Percentiles rank a stretch among this genome's conserved stretches.
phyloP scores from a whole-genome alignment of 2,888 invertebrate species.

The Eristalinus aeneus region DNA sequence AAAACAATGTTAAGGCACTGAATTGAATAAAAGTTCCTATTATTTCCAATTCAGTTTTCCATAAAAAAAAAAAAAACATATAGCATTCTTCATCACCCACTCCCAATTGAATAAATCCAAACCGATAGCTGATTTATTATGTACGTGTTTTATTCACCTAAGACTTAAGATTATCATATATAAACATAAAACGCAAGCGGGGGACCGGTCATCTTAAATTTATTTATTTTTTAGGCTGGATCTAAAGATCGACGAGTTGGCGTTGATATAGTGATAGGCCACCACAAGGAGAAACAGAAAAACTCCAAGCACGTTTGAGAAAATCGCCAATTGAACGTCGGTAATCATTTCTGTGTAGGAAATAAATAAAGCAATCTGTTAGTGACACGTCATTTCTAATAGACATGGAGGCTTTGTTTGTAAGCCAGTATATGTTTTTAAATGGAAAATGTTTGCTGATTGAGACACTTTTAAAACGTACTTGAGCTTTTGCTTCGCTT shows the following conservation, averaged over 20 bases:
- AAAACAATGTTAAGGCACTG: no score
- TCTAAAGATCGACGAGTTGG: conserved; percentile 82
- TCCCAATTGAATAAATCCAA: neutral
- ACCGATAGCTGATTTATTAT: neutral
- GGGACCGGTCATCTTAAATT: neutral
- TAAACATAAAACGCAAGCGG: neutral
- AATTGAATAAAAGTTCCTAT: no score
- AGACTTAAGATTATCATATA: conserved; percentile 15
- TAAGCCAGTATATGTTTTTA: neutral
- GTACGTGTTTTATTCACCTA: conserved; percentile 25
- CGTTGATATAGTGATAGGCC: conserved; percentile 96
- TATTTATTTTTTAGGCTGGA: conserved; percentile 64
- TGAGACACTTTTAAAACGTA: neutral
- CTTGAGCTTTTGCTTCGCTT: conserved; percentile 5
- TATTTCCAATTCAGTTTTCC: neutral
- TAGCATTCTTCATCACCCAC: no score
- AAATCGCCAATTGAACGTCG: conserved; percentile 96
- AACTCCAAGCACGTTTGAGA: conserved; percentile 97
- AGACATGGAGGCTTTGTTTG: neutral
- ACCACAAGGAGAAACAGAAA: conserved; percentile 96
- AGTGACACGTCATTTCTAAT: conserved; percentile 59
- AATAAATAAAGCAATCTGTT: conserved; percentile 8
- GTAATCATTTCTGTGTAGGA: conserved; percentile 89
- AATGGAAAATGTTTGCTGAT: neutral
- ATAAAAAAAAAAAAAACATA: neutral